Base-by-base conservation (phyloP, 1,140 invertebrate species). In the Venturia canescens region DNA sequence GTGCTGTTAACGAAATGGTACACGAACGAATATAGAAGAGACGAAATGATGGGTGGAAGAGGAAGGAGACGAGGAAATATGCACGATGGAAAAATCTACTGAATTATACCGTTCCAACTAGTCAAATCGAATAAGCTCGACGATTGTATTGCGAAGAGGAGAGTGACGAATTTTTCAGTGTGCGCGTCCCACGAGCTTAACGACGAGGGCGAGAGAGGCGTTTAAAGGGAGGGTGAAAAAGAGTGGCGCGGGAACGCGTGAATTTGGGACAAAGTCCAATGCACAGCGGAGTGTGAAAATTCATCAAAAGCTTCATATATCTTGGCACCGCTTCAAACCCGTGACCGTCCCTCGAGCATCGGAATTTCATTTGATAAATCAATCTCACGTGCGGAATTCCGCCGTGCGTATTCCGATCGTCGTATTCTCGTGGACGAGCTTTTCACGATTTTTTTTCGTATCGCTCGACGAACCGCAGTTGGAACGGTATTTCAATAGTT, bases 191-290 rank as follows among this genome's bases (percentile, higher is more conserved):
- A 7, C 60, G 15, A 23, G 27, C 11, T 31, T 69, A 69, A 69
- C 31, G 31, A 69, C 66, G 16, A 27, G 66, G 31, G n/a, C n/a
- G 66, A 69, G 26, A 31, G 15, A 31, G n/a, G n/a, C 23, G 53
- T 44, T 44, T 53, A n/a, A 53, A 63, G 27, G 23, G 66, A 69
- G 29, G n/a, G 29, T 31, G 29, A 69, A 69, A 69, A 31, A 69
- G 5, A 4, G 4, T 71, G 70, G 79, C 72, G 76, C 72, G 76
- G 71, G 78, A 44, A 66, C 23, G 76, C 57, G 38, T 69, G 69
- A 3, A 21, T 66, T 78, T 78, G 76, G 21, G 50, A 72, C 79
- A 82, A 76, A 79, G 79, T 79, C 53, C 50, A 38, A 82, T 7
- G 31, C 7, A 13, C 38, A 44, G 7, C 38, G 60, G 21, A 21